Conservation (phyloP, 2,113 vertebrate species). For the Triplophysa tibetana region DNA sequence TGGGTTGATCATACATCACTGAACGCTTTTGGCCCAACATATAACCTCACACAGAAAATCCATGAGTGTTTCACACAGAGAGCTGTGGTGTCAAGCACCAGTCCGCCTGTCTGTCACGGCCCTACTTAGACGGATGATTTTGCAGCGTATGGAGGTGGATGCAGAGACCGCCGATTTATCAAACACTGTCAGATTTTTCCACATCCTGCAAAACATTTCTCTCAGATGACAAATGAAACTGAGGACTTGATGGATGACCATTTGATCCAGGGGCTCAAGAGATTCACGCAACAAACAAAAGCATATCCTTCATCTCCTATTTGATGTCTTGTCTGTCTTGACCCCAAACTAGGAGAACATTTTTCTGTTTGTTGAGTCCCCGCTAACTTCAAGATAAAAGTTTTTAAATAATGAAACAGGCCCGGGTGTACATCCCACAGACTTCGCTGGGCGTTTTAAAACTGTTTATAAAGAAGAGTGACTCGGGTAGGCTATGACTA, state of each 20-base stretch:
- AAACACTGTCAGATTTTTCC: constrained; percentile 43
- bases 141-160: constrained; percentile 6
- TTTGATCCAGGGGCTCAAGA: constrained; percentile 5
- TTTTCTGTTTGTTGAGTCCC: constrained; percentile 5
- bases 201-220: constrained; percentile 40
- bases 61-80: not conserved
- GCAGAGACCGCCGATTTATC: constrained; percentile 39
- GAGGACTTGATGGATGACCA: constrained; percentile 44
- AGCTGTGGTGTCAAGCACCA: constrained; percentile 36
- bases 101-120: constrained; percentile 12
- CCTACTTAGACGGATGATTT: constrained; percentile 40
- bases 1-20: not conserved
- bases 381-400: constrained; percentile 8
- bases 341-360: constrained; percentile 4
- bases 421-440: not conserved
- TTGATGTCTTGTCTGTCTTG: constrained; percentile 14
- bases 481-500: not conserved
- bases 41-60: constrained; percentile 4
- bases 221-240: constrained; percentile 43
- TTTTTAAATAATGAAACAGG: constrained; percentile 29
- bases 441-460: not conserved
- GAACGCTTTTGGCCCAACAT: not conserved
- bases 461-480: not conserved
- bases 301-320: constrained; percentile 9
- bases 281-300: constrained; percentile 22